These are phyloP conservation scores for Scortum barcoo DNA, from an alignment of 2,113 vertebrate genomes.

Conservation along the genomic window DNA sequence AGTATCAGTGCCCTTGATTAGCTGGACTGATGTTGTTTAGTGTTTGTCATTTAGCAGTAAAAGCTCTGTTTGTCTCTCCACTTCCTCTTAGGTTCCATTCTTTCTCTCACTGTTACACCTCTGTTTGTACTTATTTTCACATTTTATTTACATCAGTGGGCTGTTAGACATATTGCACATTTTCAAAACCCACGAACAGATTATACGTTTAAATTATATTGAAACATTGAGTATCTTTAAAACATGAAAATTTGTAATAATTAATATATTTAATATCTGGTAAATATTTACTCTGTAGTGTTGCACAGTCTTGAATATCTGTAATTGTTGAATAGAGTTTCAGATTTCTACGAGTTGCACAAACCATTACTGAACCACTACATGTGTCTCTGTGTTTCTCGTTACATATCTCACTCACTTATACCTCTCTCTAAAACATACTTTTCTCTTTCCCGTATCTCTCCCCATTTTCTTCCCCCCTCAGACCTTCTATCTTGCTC, in stretches of 20 bases:
- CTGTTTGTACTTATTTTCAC: background rate
- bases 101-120: background rate
- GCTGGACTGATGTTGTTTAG: constrained; percentile 12
- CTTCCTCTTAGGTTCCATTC: background rate
- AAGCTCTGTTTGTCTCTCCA: background rate
- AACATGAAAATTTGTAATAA: background rate
- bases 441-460: background rate
- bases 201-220: background rate
- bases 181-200: background rate
- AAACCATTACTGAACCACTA: background rate
- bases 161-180: background rate
- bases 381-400: background rate
- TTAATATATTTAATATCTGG: background rate
- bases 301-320: constrained; percentile 6
- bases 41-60: constrained; percentile 16
- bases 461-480: constrained; percentile 6
- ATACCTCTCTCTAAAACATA: background rate
- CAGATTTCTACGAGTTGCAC: background rate
- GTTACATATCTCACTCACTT: constrained; percentile 14
- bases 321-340: background rate
- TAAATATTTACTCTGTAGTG: background rate
- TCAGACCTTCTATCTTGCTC: constrained; percentile 30
- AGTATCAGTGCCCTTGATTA: constrained; percentile 2
- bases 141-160: background rate
- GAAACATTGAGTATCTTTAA: background rate